phyloP scores from a whole-genome alignment of 2,888 invertebrate species.

The Himalopsyche kuldschensis region DNA sequence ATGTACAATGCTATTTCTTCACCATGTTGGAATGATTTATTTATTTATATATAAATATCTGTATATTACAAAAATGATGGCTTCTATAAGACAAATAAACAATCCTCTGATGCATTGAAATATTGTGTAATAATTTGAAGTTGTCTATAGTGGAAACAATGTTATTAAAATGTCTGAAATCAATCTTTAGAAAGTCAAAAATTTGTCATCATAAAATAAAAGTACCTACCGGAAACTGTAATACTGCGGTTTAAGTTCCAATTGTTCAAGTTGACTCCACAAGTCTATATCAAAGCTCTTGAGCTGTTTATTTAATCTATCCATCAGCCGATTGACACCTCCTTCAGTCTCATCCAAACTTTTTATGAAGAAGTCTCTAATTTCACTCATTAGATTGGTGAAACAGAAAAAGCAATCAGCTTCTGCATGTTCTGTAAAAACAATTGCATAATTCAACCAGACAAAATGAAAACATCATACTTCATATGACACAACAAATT shows the following conservation, averaged over 20 bases:
- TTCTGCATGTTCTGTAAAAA: slow-evolving; percentile 80
- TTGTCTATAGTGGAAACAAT: too few species aligned
- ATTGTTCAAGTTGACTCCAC: slow-evolving; percentile 74
- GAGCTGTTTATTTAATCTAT: slow-evolving; percentile 73
- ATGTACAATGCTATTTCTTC: too few species aligned
- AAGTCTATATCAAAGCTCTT: slow-evolving; percentile 76
- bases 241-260: slow-evolving; percentile 92
- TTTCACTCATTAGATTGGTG: slow-evolving; percentile 96
- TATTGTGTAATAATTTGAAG: too few species aligned
- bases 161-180: too few species aligned
- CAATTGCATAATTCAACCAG: not conserved
- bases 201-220: not conserved
- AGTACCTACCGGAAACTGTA: slow-evolving; percentile 81
- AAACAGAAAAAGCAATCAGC: slow-evolving; percentile 98
- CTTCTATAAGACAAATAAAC: too few species aligned
- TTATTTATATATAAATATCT: too few species aligned
- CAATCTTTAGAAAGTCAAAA: too few species aligned
- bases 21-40: too few species aligned
- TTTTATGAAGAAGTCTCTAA: slow-evolving; percentile 95
- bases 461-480: too few species aligned
- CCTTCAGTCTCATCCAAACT: slow-evolving; percentile 90
- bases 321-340: slow-evolving; percentile 92
- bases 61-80: too few species aligned
- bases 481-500: too few species aligned
- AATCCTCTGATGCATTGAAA: too few species aligned